A percentile compares a stretch with the other conserved stretches of the same genome.
phyloP scores from a whole-genome alignment of 2,888 invertebrate genomes.

The Nesidiocoris tenuis region DNA sequence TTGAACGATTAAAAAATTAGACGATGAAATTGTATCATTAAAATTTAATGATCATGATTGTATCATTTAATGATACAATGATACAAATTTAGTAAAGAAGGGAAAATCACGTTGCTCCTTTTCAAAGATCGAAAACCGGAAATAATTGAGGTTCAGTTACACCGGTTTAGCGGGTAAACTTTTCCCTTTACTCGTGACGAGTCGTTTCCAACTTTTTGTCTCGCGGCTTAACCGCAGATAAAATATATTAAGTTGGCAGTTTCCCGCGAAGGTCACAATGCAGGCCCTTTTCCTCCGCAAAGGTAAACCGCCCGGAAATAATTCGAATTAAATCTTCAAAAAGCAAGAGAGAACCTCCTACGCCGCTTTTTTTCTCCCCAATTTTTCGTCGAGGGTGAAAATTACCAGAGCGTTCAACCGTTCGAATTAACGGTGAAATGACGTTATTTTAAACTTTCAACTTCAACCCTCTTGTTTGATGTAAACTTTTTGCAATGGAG shows the following conservation, averaged over 20 bases:
- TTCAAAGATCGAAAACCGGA: no score
- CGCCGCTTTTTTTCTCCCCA: neutral
- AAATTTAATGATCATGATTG: no score
- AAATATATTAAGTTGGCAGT: neutral
- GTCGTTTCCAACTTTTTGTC: neutral
- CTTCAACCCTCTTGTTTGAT: no score
- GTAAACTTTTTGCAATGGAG: no score
- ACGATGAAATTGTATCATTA: no score
- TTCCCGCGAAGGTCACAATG: no score
- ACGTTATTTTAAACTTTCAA: neutral
- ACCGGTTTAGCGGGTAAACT: neutral
- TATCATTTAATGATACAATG: no score
- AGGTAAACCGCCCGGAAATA: neutral
- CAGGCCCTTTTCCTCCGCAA: neutral
- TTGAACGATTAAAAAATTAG: no score
- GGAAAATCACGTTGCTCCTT: no score
- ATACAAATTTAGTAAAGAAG: no score
- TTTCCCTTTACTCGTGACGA: neutral
- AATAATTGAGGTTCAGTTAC: no score
- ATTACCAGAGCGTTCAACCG: neutral
- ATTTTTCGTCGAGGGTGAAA: neutral
- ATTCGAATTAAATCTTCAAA: neutral
- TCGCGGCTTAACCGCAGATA: neutral
- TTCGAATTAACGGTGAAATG: neutral
- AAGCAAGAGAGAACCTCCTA: neutral